Conservation (phyloP, 37 sponge, comb jelly and placozoan genomes). For the Geodia barretti region DNA sequence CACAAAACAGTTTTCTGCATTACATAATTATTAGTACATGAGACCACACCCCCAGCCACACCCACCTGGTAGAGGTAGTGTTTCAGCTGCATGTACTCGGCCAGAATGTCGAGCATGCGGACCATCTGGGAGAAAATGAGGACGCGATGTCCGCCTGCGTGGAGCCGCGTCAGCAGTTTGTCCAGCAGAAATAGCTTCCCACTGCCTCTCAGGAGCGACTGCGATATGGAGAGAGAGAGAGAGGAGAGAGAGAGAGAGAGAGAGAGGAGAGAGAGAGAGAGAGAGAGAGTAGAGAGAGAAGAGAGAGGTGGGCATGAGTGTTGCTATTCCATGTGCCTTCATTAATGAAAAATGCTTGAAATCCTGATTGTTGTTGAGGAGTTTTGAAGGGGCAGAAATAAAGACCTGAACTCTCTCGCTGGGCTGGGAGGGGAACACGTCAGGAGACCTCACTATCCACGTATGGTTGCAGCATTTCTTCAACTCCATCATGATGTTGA, state of each 20-base stretch:
- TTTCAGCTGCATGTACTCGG: conserved; percentile 90
- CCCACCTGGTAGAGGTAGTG: conserved; percentile 81
- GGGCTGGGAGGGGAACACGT: conserved; percentile 35
- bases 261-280: conserved; percentile 8
- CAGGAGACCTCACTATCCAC: conserved; percentile 78
- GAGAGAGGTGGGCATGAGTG: background rate
- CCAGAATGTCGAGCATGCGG: conserved; percentile 90
- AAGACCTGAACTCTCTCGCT: conserved; percentile 60
- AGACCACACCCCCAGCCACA: conserved; percentile 3
- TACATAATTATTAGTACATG: too few relatives aligned
- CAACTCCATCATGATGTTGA: conserved; percentile 98
- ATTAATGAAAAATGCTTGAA: too few relatives aligned
- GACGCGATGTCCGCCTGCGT: conserved; percentile 87
- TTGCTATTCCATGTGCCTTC: too few relatives aligned
- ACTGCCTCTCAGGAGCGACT: conserved; percentile 84
- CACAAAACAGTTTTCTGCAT: background rate
- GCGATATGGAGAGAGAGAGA: conserved; percentile 1
- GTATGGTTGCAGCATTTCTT: conserved; percentile 99
- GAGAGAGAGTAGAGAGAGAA: conserved; percentile 14
- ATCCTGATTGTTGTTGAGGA: too few relatives aligned
- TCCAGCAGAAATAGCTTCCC: conserved; percentile 92
- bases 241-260: background rate
- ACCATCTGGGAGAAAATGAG: conserved; percentile 99
- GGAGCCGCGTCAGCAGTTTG: conserved; percentile 89
- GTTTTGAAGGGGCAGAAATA: too few relatives aligned